Evolutionary conservation across 2,113 vertebrate species (phyloP).

Genomic region (Tupaia chinensis): DNA sequence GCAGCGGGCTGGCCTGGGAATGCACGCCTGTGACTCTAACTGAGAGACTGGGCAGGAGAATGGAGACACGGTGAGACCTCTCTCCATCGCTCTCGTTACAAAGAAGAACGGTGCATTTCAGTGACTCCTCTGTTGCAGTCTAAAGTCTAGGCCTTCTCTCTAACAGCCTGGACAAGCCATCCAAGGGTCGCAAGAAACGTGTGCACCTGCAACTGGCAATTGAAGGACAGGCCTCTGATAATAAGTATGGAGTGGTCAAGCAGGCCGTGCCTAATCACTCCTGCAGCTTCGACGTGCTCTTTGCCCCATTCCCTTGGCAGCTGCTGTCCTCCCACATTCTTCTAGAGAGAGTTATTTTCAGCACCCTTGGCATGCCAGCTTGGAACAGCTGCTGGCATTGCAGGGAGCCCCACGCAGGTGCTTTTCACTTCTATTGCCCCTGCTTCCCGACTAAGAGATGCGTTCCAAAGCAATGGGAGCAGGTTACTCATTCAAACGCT

Average conservation of each 20-base stretch:
- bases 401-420: background rate
- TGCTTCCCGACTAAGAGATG: conserved; percentile 51
- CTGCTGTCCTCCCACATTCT: background rate
- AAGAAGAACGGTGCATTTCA: background rate
- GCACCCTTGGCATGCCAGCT: background rate
- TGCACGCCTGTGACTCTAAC: no score
- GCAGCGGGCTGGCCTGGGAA: no score
- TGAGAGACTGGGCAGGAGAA: no score
- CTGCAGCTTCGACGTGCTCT: background rate
- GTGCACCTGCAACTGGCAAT: background rate
- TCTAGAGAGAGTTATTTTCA: background rate
- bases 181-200: background rate
- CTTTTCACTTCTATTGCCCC: conserved; percentile 39
- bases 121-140: background rate
- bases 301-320: background rate
- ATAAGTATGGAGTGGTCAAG: background rate
- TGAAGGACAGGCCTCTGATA: background rate
- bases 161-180: background rate
- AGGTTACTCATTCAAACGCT: conserved; percentile 75
- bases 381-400: background rate
- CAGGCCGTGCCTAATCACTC: background rate
- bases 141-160: background rate
- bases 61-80: no score
- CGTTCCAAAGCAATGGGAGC: conserved; percentile 66
- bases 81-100: no score